Evolutionary conservation across 2,113 vertebrate genomes (phyloP), one percentile per base, ranked within the genome.

Genomic region (Hippoglossus stenolepis): DNA sequence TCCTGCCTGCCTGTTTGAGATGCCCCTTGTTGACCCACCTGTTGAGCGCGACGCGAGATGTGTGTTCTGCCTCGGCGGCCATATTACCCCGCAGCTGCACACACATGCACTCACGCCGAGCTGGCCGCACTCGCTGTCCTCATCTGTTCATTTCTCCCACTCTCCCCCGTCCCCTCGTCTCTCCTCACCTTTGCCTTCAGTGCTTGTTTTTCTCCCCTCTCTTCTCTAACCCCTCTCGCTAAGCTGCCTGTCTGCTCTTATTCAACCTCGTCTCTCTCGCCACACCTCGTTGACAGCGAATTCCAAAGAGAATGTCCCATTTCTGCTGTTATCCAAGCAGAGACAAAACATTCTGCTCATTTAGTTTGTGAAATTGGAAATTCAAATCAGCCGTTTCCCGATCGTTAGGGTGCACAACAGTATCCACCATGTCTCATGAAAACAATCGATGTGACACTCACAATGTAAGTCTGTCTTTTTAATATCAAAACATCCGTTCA

Each of bases 11-110:
- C 90, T 83, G 90, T 92, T 90, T 89, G 86, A 73, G 89, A 88
- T 91, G 90, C 86, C 89, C 91, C 89, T 85, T 77, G 88, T 90
- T 94, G 93, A 93, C 90, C 91, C 89, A 91, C 88, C 86, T 89
- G 85, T 89, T 80, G 88, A 90, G 82, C 73, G 76, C 53, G 67
- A 89, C 79, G 82, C 26, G 85, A 82, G 69, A 83, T 84, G 82
- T 86, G 85, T 85, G 81, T 69, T 77, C 54, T 28, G 49, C 67
- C 15, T 28, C 77, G 38, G 79, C 70, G 75, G 80, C 77, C 70
- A 68, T 72, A 83, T 85, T 89, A 91, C 85, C 79, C 83, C 58
- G 40, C 40, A 21, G 77, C 60, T 28, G 58, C 61, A 69, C 83
- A 79, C 35, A 57, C 71, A 62, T 40, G 53, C 57, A 40, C 67